Conservation (phyloP, 2,888 invertebrate species). For the Nephrotoma flavescens region DNA sequence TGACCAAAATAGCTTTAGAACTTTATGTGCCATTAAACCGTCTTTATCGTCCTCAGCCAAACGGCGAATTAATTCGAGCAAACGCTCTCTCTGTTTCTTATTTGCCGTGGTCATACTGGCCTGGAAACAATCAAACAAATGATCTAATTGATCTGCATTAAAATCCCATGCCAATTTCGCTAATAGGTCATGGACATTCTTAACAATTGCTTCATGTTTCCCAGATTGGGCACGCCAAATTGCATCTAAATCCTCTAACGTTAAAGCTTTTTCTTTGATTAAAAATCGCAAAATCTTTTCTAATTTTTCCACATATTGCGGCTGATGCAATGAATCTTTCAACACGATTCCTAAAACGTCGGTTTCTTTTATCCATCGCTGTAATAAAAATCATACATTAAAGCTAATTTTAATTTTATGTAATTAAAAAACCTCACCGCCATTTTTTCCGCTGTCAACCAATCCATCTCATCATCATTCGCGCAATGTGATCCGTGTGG, state of each 20-base stretch:
- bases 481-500: conserved; percentile 47
- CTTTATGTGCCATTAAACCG: conserved; percentile 97
- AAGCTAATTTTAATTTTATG: background rate
- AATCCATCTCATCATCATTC: conserved; percentile 70
- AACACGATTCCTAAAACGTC: conserved; percentile 89
- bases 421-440: conserved; percentile 47
- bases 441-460: conserved; percentile 87
- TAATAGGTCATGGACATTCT: conserved; percentile 89
- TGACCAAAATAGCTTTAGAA: conserved; percentile 90
- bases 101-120: conserved; percentile 91
- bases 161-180: conserved; percentile 98
- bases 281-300: conserved; percentile 96
- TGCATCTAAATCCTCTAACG: conserved; percentile 81
- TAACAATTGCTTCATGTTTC: conserved; percentile 96
- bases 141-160: conserved; percentile 91
- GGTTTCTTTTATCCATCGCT: conserved; percentile 94
- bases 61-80: conserved; percentile 85
- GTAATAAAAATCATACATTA: conserved; percentile 19
- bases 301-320: conserved; percentile 92
- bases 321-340: conserved; percentile 90
- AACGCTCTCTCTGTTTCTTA: conserved; percentile 88
- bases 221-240: conserved; percentile 96
- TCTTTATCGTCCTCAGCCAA: conserved; percentile 97
- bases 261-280: conserved; percentile 83
- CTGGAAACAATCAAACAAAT: conserved; percentile 94